These are phyloP conservation scores for Parnassius mnemosyne DNA, from an alignment of 2,888 invertebrate species.

Conservation along the genomic window DNA sequence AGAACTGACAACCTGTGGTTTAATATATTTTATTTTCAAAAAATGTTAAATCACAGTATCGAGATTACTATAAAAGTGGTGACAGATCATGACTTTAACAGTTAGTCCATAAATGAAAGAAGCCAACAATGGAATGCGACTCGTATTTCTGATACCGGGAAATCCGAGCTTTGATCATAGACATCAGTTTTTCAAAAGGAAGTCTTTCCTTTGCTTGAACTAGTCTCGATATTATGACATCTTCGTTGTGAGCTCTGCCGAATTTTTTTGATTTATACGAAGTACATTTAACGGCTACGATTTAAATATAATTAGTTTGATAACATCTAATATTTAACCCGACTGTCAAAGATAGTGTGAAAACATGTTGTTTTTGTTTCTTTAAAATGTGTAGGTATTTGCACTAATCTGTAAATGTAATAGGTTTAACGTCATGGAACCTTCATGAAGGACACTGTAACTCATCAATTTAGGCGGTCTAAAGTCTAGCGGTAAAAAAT, in stretches of 20 bases:
- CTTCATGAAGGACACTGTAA: constrained; percentile 2
- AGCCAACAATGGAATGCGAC: constrained; percentile 6
- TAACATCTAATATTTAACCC: no score
- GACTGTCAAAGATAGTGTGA: no score
- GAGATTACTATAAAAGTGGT: no score
- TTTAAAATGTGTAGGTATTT: no score
- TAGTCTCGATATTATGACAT: constrained; percentile 7
- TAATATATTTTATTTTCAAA: no score
- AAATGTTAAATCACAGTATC: no score
- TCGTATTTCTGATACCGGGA: constrained; percentile 11
- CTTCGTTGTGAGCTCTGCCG: neutral
- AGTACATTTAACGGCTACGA: no score
- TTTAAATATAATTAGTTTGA: no score
- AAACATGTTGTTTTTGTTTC: no score
- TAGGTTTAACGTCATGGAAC: constrained; percentile 14
- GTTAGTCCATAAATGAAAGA: neutral
- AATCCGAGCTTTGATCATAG: constrained; percentile 7
- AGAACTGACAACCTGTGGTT: no score
- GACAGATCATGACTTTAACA: neutral
- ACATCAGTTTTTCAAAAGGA: neutral
- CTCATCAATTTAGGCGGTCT: constrained; percentile 6
- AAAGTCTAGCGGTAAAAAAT: no score
- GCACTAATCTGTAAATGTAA: no score
- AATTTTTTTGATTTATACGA: neutral
- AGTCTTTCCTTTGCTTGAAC: constrained; percentile 10